A percentile compares a stretch with the other conserved stretches of the same genome.
Conservation (phyloP, 92 coral and sea anemone genomes). For the Parazoanthus swiftii region DNA sequence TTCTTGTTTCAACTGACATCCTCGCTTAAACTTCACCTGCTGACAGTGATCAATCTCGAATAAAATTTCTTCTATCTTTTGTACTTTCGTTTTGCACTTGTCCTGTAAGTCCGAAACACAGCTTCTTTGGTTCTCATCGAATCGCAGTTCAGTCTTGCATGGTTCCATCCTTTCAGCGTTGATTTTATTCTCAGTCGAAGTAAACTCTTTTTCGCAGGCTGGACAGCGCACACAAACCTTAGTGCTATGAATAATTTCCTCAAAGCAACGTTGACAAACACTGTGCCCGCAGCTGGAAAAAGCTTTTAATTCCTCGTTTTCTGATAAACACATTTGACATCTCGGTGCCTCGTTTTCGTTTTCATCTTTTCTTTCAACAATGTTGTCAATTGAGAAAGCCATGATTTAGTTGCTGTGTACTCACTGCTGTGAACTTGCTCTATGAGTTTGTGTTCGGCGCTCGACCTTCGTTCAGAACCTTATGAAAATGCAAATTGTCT, state of each 20-base stretch:
- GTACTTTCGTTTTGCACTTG: slow-evolving; percentile 59
- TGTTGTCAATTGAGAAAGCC: slow-evolving; percentile 32
- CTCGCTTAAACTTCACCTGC: slow-evolving; percentile 57
- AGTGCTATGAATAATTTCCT: slow-evolving; percentile 51
- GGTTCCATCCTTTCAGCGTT: slow-evolving; percentile 49
- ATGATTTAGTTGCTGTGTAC: not conserved
- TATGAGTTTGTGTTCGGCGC: not conserved
- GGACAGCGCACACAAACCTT: slow-evolving; percentile 65
- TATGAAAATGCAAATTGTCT: slow-evolving; percentile 27
- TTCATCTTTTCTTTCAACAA: not conserved
- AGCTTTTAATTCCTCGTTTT: slow-evolving; percentile 67
- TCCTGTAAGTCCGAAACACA: slow-evolving; percentile 62
- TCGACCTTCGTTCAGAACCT: not conserved
- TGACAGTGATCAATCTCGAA: slow-evolving; percentile 57
- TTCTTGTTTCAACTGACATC: slow-evolving; percentile 57
- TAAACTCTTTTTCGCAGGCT: slow-evolving; percentile 58
- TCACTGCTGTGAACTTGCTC: not conserved
- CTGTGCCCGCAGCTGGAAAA: slow-evolving; percentile 68
- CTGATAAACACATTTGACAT: slow-evolving; percentile 75
- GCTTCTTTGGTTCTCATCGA: slow-evolving; percentile 55
- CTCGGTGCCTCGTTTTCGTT: slow-evolving; percentile 46
- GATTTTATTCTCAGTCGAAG: slow-evolving; percentile 45
- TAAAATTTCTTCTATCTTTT: slow-evolving; percentile 63
- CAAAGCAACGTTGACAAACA: slow-evolving; percentile 69
- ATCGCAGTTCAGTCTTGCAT: slow-evolving; percentile 35